phyloP scores from a whole-genome alignment of 2,797 vertebrate species.

The Molossus alvarezi region DNA sequence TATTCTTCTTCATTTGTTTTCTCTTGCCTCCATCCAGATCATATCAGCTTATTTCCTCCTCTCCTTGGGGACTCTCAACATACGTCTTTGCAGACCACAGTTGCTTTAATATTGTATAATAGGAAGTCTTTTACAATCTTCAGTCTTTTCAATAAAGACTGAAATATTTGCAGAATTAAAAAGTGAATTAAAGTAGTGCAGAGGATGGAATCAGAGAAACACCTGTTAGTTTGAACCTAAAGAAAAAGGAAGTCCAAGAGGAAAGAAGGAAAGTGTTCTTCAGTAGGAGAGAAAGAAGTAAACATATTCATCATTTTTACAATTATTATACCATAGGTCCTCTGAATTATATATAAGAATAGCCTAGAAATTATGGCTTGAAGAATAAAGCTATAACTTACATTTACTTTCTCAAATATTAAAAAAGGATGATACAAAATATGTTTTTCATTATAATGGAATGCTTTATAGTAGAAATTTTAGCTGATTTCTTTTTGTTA shows the following conservation, averaged over 20 bases:
- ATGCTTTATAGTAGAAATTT: conserved; percentile 33
- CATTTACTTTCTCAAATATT: conserved; percentile 42
- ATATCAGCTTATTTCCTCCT: background rate
- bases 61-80: background rate
- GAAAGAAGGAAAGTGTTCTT: conserved; percentile 19
- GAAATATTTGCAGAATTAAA: background rate
- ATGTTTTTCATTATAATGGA: conserved; percentile 48
- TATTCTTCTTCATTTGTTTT: conserved; percentile 11
- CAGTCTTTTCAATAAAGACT: background rate
- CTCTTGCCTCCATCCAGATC: background rate
- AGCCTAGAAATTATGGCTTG: conserved; percentile 15
- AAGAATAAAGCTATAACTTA: conserved; percentile 38
- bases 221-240: background rate
- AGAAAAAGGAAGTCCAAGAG: conserved; percentile 3
- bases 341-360: conserved; percentile 13
- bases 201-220: conserved; percentile 2
- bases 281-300: conserved; percentile 36
- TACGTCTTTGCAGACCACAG: background rate
- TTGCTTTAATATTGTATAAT: background rate
- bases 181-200: background rate
- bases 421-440: conserved; percentile 17
- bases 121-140: background rate
- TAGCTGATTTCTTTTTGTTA: conserved; percentile 32
- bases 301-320: background rate
- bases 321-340: background rate